These are phyloP conservation scores for Oryzias curvinotus DNA, from an alignment of 2,113 vertebrate genomes.

Conservation along the genomic window DNA sequence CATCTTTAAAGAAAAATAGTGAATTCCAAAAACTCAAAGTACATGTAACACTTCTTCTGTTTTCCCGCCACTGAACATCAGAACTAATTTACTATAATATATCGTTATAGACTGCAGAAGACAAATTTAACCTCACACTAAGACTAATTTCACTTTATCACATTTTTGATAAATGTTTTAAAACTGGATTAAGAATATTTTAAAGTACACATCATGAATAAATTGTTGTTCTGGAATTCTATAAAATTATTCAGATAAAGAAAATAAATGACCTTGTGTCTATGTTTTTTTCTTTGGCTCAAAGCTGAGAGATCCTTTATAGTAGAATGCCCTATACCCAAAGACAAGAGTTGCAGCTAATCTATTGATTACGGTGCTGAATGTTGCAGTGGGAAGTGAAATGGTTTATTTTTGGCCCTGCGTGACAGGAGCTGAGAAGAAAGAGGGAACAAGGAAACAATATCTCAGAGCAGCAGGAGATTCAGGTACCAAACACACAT, in stretches of 20 bases:
- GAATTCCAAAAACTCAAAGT: no score
- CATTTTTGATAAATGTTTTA: background rate
- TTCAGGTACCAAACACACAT: constrained; percentile 27
- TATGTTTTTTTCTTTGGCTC: no score
- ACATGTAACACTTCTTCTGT: no score
- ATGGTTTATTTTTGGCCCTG: constrained; percentile 61
- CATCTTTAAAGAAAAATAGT: no score
- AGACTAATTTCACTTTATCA: no score
- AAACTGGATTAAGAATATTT: constrained; percentile 36
- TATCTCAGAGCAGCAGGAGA: constrained; percentile 53
- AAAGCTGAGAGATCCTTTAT: constrained; percentile 1
- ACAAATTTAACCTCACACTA: no score
- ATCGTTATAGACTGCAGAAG: no score
- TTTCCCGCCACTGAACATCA: no score
- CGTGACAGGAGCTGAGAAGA: constrained; percentile 42
- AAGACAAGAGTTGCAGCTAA: constrained; percentile 50
- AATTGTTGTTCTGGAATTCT: no score
- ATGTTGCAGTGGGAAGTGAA: constrained; percentile 60
- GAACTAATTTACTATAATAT: no score
- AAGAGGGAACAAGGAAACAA: constrained; percentile 45
- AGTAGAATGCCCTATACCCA: constrained; percentile 8
- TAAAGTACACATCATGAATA: background rate
- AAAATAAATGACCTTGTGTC: no score
- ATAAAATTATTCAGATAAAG: no score
- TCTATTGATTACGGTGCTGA: constrained; percentile 63